Evolutionary conservation across 2,113 vertebrate genomes (phyloP), one percentile per base, ranked within the genome.

Genomic region (Tragelaphus strepsiceros): DNA sequence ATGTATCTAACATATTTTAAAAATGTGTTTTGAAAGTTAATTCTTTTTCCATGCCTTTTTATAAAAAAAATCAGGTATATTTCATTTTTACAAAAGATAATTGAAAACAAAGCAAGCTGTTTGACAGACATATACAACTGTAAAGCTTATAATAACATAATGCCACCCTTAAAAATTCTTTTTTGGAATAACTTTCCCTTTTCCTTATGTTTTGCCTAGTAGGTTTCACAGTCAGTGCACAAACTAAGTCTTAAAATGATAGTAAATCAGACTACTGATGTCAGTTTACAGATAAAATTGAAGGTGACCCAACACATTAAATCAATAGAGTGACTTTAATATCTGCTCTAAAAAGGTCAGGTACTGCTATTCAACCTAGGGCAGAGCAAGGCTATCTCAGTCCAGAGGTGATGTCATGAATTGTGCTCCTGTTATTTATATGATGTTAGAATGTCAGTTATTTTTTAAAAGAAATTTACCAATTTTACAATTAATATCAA

Each of bases 101-200:
- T 97, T 62, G 56, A 74, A 93, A 97, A 96, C 86, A 97, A 96
- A 26, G 54, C 1, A 51, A 96, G 15, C 28, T 91, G n/a, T 17
- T 64, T 24, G 54, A 91, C 83, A 91, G 90, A 58, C 21, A 90
- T 97, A 85, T 90, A 54, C 90, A 98, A 94, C 94, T 96, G 32
- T 96, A 95, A 95, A 95, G 26, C 56, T 92, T 96, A 97, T 97
- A 97, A 98, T 96, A 98, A 96, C 97, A 93, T 85, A 3, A 17
- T 95, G 43, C 6, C 61, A 88, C n/a, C 9, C 54, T 96, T 61
- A 11, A 90, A 81, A 98, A 93, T 51, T 58, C 8, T 92, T 97
- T 97, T 97, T 43, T 43, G 78, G 53, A 96, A 91, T 93, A 97
- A 81, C 12, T 93, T 67, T 86, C 0, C 71, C 71, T 77, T 77